These are phyloP conservation scores for Orchestia grillus DNA, from an alignment of 1,140 invertebrate species.

Conservation along the genomic window DNA sequence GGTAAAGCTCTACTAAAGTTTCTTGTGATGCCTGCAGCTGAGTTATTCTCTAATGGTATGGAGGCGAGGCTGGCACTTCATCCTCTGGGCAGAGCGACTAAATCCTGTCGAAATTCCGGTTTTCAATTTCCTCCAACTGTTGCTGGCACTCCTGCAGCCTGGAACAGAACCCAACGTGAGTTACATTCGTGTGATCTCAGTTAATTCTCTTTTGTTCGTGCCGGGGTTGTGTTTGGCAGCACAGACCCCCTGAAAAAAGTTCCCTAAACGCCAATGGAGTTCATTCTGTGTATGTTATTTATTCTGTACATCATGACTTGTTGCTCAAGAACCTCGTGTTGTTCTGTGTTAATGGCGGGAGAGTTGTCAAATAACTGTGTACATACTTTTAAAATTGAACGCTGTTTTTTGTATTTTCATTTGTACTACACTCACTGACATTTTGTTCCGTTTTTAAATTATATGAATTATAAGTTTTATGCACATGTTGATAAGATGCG, in stretches of 20 bases:
- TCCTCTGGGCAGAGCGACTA: neutral
- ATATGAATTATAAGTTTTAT: neutral
- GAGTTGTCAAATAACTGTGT: neutral
- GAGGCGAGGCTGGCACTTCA: neutral
- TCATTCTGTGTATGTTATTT: neutral
- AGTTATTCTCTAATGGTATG: neutral
- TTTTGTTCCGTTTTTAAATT: neutral
- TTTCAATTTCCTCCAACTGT: constrained; percentile 27
- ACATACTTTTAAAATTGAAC: neutral
- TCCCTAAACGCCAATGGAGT: neutral
- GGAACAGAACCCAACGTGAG: neutral
- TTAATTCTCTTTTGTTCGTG: neutral
- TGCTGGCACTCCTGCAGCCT: constrained; percentile 25
- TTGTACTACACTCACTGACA: neutral
- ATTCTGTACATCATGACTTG: neutral
- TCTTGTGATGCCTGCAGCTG: neutral
- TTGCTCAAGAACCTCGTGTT: neutral
- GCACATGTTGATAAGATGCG: neutral
- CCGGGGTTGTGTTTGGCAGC: neutral
- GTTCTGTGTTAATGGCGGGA: neutral
- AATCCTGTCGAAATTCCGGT: neutral
- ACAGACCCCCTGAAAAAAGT: neutral
- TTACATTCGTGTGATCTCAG: neutral
- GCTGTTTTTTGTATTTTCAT: neutral
- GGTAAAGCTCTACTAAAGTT: neutral